Evolutionary conservation across 2,888 invertebrate species (phyloP), one percentile per base, ranked within the genome.

Genomic region (Drosophila mimica): DNA sequence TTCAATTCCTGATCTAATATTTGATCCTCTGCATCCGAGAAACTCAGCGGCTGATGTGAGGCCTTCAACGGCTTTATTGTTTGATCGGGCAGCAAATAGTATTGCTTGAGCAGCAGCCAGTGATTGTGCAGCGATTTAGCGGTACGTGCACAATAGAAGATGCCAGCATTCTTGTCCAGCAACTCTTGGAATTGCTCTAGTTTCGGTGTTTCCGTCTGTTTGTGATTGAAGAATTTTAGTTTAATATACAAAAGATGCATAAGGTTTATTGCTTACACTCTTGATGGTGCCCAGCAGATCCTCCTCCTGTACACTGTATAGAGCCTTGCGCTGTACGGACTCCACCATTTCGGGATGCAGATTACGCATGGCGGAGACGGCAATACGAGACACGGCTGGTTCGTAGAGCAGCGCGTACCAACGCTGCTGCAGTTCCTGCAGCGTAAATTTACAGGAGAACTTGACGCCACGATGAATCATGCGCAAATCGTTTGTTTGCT

Each of bases 371-470:
- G 98, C 98, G 53, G 97, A 96, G 2, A 98, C 96, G 4, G 98
- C 98, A 46, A 98, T 96, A 76, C 98, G 94, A 5, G 98, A 98
- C 56, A 99, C 96, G 53, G 97, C 96, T n/a, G 97, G 97, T 93
- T 99, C 98, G 92, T 99, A 99, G 30, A 99, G 94, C 64, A 99
- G 93, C 0, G 98, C 97, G 93, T 98, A 98, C 99, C 99, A 99
- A 58, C 99, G 95, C 64, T 98, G 97, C 91, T 99, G 98, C 61
- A 99, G 95, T 92, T 99, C 99, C 89, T 97, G 96, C 31, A 98
- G 94, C 0, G 98, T 98, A 92, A 99, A 99, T 69, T 97, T 96
- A 91, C 99, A 98, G 0, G 99, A 98, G 94, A 99, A 99, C 91
- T 98, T 99, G 1, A 98, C 96, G 7, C 98, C 98, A 75, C 97